phyloP scores from a whole-genome alignment of 2,888 invertebrate species.

The Thera obeliscata region DNA sequence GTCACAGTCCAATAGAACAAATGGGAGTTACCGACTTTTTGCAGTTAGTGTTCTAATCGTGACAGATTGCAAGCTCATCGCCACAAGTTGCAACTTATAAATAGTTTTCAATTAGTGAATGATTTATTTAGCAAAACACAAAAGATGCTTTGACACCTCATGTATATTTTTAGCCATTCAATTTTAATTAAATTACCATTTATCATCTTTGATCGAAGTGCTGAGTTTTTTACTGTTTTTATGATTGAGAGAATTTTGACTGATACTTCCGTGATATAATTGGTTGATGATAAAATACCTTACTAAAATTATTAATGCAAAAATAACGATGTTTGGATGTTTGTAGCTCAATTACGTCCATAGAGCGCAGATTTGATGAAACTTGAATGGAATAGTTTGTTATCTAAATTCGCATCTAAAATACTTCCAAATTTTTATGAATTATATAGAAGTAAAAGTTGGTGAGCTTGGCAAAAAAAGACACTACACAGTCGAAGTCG shows the following conservation, averaged over 20 bases:
- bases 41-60: not conserved
- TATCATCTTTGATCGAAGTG: constrained; percentile 13
- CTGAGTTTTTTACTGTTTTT: constrained; percentile 25
- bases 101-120: not conserved
- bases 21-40: not conserved
- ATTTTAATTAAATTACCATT: constrained; percentile 5
- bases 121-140: not conserved
- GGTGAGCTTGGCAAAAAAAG: too few relatives aligned
- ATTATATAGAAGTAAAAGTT: too few relatives aligned
- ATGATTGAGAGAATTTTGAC: constrained; percentile 20
- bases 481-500: too few relatives aligned
- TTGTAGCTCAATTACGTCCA: too few relatives aligned
- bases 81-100: not conserved
- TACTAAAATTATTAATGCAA: not conserved
- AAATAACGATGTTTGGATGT: too few relatives aligned
- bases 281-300: not conserved
- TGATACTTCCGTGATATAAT: constrained; percentile 28
- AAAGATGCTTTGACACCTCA: constrained; percentile 5
- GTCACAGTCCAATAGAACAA: too few relatives aligned
- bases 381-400: too few relatives aligned
- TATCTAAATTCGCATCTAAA: too few relatives aligned
- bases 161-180: constrained; percentile 2
- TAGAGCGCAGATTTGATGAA: too few relatives aligned
- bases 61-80: not conserved
- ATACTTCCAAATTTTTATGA: too few relatives aligned